Base-by-base conservation (phyloP, 2,797 vertebrate species). In the Ctenopoma kingsleyae region DNA sequence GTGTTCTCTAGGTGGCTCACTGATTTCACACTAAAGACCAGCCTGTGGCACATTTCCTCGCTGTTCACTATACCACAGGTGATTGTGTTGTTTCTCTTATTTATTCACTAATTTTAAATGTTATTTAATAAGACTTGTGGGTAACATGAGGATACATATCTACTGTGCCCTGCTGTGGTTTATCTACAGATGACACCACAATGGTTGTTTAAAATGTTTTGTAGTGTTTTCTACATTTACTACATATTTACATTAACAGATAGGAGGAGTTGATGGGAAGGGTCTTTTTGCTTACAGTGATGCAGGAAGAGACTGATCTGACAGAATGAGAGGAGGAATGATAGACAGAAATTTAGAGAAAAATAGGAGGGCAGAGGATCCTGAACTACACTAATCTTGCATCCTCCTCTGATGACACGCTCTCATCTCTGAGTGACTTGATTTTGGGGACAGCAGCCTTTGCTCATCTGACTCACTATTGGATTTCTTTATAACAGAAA, bases 221-320 rank as follows among this genome's bases (percentile, higher is more conserved):
- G 59, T 51, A 72, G 66, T 62, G 54, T 53, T 58, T 67, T 76
- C 67, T 75, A 30, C 59, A 0, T 83, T 77, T 83, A n/a, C n/a
- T n/a, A n/a, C n/a, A n/a, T 79, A 87, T 65, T 85, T 81, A 82
- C 80, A 80, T 83, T 77, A 76, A 17, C 43, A 74, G 85, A 82
- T 83, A 74, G 68, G 64, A 25, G 54, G 23, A 47, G 36, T 46
- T 76, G 83, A 81, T 80, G 76, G 67, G 83, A 80, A 69, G 54
- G 22, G 35, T 60, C 69, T 69, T 72, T 84, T 89, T 81, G 78
- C 72, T 72, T 55, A 53, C 46, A 62, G 51, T 15, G 17, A 72
- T 30, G 57, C 36, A 38, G 60, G 11, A 65, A 47, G 56, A 66
- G 41, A 56, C 59, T 13, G 40, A 71, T 54, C 38, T 1, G 17